Base-by-base conservation (phyloP, 2,888 invertebrate species). In the Cabera pusaria region DNA sequence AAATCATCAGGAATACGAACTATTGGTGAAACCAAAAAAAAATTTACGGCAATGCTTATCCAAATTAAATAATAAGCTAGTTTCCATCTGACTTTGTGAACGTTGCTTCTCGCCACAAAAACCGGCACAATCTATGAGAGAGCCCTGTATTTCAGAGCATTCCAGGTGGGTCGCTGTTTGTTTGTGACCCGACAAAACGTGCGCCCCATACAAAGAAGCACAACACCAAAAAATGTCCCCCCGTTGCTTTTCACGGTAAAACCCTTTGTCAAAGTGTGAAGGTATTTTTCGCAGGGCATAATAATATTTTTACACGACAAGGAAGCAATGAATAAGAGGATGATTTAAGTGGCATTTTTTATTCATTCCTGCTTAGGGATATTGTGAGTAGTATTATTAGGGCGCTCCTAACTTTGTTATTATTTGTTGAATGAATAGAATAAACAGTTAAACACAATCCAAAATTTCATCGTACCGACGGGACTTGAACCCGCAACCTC, bases 191-290 rank as follows among this genome's bases (percentile, higher is more conserved):
- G 51, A 51, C 59, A 62, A 65, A 61, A 57, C 58, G 63, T 57
- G 68, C 49, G 43, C 25, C 27, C 68, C 65, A 65, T 73, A 71
- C 67, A 69, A 73, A 73, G 59, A 56, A 49, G 52, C 51, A 57
- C 55, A 40, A 51, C 52, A 40, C 51, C 51, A 56, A 63, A 67
- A 65, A 65, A 51, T 39, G 26, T 45, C 43, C 33, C 40, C 28
- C 27, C 34, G 49, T 50, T 49, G 61, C 61, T 65, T 69, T 68
- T 59, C 56, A 44, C 49, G 51, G 55, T 34, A 50, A 61, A 58
- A 60, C 55, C 63, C 61, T 65, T 75, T 74, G 71, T 73, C 57
- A 62, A 64, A 49, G 59, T 60, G 64, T 47, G 53, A 63, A 56
- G 56, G 43, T 54, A 50, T 63, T 62, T 66, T 70, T 65, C 56